Evolutionary conservation across 2,888 invertebrate species (phyloP).

Genomic region (Spatulosminthurus flaviceps): DNA sequence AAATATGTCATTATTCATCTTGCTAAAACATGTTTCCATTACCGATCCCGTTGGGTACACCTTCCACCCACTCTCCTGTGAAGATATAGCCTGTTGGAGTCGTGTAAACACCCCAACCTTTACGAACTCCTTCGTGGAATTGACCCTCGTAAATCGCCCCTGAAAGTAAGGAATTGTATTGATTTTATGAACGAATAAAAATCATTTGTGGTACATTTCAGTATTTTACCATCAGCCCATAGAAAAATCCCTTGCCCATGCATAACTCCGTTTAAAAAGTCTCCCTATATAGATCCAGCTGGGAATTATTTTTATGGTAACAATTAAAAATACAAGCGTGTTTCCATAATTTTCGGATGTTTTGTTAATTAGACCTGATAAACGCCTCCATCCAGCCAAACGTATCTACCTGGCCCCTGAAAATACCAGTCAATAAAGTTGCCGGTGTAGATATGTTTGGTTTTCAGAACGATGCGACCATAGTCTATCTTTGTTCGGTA

Average conservation of each 20-base stretch:
- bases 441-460: slow-evolving; percentile 61
- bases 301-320: too few relatives aligned
- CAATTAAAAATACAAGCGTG: too few relatives aligned
- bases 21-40: too few relatives aligned
- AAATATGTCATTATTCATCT: neutral
- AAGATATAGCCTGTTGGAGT: slow-evolving; percentile 52
- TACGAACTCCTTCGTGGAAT: slow-evolving; percentile 53
- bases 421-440: slow-evolving; percentile 59
- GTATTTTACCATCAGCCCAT: slow-evolving; percentile 53
- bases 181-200: neutral
- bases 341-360: too few relatives aligned
- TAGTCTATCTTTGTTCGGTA: slow-evolving; percentile 55
- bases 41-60: slow-evolving; percentile 55
- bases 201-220: too few relatives aligned
- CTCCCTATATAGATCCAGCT: too few relatives aligned
- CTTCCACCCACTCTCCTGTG: slow-evolving; percentile 52
- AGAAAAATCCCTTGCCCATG: slow-evolving; percentile 57
- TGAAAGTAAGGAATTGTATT: neutral
- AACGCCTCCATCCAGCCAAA: slow-evolving; percentile 58
- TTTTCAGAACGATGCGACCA: slow-evolving; percentile 60
- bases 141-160: slow-evolving; percentile 56
- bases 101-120: slow-evolving; percentile 57
- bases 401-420: slow-evolving; percentile 58
- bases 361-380: slow-evolving; percentile 57
- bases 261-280: slow-evolving; percentile 56